Evolutionary conservation across 2,113 vertebrate genomes (phyloP), one percentile per base, ranked within the genome.

Genomic region (Seriola quinqueradiata): DNA sequence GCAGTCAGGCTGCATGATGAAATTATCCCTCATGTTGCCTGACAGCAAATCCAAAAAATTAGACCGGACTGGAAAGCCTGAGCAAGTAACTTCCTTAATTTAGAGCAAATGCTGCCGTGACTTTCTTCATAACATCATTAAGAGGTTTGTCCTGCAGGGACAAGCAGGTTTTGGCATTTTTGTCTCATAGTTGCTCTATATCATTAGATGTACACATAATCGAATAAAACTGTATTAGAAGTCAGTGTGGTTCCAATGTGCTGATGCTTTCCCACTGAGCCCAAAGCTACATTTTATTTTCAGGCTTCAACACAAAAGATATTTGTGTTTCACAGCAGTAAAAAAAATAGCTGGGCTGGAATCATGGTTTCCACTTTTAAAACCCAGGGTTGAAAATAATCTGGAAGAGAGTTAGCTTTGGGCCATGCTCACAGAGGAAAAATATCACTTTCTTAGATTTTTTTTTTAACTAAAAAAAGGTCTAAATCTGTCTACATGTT

Each of bases 1-100:
- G 0, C 11, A 7, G 36, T 44, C 40, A 42, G 40, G 36, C 60
- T 5, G 32, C 17, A 19, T 44, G 67, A 66, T 73, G 77, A 81
- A 48, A 52, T 71, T 55, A 72, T 61, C 72, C 19, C 28, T 82
- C 57, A 52, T 9, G 59, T 1, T 61, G 23, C 16, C 61, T 57
- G 66, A 68, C 77, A 77, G 52, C 6, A 61, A 86, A 60, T 79
- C 21, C 42, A 48, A 82, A 38, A 67, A 82, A 77, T 46, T 46
- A 59, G 71, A 78, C 42, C 2, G 0, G 61, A 69, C 34, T 28
- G 19, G 32, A 7, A n/a, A 54, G 38, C 6, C 19, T 7, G 42
- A 59, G 40, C 36, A 13, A 23, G 52, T 65, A 44, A 1, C 12
- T 4, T 23, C 16, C 28, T 58, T 48, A 83, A 63, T 75, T 55